phyloP scores from a whole-genome alignment of 1,140 invertebrate genomes.

The Bombus balteatus region DNA sequence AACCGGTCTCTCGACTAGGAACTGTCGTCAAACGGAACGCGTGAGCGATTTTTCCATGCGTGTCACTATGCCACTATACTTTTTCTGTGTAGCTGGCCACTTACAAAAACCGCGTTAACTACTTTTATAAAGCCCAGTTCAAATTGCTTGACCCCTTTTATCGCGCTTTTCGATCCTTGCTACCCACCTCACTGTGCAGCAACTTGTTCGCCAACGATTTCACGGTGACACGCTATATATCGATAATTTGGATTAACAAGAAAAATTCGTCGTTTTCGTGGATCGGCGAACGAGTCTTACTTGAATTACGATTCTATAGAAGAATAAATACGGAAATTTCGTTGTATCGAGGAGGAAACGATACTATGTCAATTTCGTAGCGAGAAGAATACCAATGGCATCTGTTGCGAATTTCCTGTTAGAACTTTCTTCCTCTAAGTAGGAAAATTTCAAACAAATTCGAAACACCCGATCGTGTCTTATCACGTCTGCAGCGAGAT shows the following conservation, averaged over 20 bases:
- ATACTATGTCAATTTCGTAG: background rate
- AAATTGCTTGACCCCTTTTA: conserved; percentile 16
- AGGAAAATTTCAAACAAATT: conserved; percentile 42
- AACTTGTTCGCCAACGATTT: background rate
- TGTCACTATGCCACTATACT: no score
- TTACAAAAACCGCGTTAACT: conserved; percentile 12
- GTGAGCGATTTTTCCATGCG: background rate
- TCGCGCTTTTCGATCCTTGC: background rate
- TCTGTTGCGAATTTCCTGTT: background rate
- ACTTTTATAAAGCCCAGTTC: background rate
- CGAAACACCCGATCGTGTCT: conserved; percentile 37
- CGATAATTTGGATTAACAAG: background rate
- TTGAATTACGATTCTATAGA: background rate
- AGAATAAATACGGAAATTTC: background rate
- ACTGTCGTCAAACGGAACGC: conserved; percentile 22
- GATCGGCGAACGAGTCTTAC: background rate
- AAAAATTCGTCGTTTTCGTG: background rate
- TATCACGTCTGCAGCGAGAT: conserved; percentile 39
- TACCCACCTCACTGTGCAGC: background rate
- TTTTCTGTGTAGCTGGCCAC: background rate
- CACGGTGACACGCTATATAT: background rate
- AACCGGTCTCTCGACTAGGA: background rate
- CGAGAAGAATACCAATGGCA: background rate
- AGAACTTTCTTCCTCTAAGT: conserved; percentile 6
- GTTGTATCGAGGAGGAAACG: background rate